Evolutionary conservation across 2,797 vertebrate species (phyloP), one percentile per base, ranked within the genome.

Genomic region (Erpetoichthys calabaricus): DNA sequence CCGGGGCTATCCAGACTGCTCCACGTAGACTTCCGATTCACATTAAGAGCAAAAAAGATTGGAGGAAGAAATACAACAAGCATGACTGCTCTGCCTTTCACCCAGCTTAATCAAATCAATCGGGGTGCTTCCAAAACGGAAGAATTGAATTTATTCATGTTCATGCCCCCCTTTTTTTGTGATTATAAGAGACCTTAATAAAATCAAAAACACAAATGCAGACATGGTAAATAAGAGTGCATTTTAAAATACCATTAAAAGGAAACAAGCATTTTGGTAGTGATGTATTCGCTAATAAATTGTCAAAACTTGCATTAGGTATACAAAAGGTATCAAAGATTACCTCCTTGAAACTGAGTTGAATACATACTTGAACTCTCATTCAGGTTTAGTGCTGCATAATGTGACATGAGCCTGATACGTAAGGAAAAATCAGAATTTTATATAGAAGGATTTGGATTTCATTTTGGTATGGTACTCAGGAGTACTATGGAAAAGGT

Each of bases 31-130:
- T 97, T 96, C 93, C 94, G 90, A 92, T 91, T 94, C 85, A 88
- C 89, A 96, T 95, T 96, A 96, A 89, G 81, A 86, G 77, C 81
- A 76, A 76, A 87, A 89, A 86, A 89, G 89, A 91, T 84, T 77
- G 83, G 68, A 92, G 90, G 91, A 93, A 97, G 90, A 91, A 87
- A 90, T 91, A 85, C 90, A 91, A 87, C 84, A 81, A 93, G 91
- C 91, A 87, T 92, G 91, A 93, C 91, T 94, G 87, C 87, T 88
- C 86, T 86, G 89, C 86, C 90, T 90, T 89, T 91, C 89, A 89
- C 81, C 78, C 88, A 81, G 79, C 89, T 88, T 96, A 97, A 96
- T 98, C 92, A 94, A 95, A 97, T 98, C 89, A 85, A 92, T 91
- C 80, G 88, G 85, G 78, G 91, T 89, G 89, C 91, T 92, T 93